Evolutionary conservation across 2,113 vertebrate genomes (phyloP).

Genomic region (Peucedramus taeniatus): DNA sequence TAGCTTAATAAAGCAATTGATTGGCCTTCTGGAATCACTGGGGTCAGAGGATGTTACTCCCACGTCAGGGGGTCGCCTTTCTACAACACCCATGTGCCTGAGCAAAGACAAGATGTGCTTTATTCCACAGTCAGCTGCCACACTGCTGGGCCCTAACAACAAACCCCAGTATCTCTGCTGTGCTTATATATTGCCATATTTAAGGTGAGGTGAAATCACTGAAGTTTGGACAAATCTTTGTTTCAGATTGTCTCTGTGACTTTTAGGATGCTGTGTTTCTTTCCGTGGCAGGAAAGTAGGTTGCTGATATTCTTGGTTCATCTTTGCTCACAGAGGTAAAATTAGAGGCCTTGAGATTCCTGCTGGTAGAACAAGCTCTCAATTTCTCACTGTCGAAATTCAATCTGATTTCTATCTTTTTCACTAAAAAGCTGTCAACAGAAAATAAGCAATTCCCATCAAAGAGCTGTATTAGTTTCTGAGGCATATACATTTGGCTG

Average conservation of each 20-base stretch:
- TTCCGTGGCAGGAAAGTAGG: constrained; percentile 49
- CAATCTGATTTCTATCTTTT: constrained; percentile 84
- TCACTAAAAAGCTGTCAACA: constrained; percentile 80
- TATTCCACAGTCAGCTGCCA: background rate
- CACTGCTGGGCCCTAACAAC: background rate
- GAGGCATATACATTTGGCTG: constrained; percentile 50
- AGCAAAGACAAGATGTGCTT: background rate
- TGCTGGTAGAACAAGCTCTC: constrained; percentile 77
- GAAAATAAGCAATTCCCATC: constrained; percentile 78
- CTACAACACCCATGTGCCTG: background rate
- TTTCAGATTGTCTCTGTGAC: background rate
- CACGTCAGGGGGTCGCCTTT: too few species aligned
- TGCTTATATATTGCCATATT: background rate
- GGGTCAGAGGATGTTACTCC: too few species aligned
- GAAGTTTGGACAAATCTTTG: background rate
- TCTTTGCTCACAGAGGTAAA: constrained; percentile 74
- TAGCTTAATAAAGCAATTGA: too few species aligned
- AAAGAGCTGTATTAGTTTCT: constrained; percentile 68
- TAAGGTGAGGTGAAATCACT: background rate
- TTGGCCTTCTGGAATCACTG: too few species aligned
- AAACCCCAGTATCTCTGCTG: background rate
- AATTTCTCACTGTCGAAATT: constrained; percentile 80
- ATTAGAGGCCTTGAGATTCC: constrained; percentile 76
- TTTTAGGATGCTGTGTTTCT: constrained; percentile 48
- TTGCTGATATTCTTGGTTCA: constrained; percentile 71